phyloP scores from a whole-genome alignment of 2,888 invertebrate genomes.

The Limnephilus lunatus region DNA sequence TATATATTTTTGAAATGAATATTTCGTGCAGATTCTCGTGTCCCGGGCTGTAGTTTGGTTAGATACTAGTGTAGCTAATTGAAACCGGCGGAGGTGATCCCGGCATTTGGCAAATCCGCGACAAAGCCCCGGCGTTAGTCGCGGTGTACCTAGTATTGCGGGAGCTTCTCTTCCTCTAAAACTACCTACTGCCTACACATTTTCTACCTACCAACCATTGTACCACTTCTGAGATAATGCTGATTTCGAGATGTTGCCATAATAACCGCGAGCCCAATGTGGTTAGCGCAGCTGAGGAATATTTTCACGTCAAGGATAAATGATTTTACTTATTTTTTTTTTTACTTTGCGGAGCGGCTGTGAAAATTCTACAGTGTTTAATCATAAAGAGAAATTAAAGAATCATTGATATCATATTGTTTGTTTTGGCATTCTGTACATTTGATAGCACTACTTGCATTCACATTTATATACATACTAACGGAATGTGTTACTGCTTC shows the following conservation, averaged over 20 bases:
- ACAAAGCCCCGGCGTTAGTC: conserved; percentile 51
- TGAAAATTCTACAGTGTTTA: neutral
- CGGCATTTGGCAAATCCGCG: conserved; percentile 54
- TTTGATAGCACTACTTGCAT: neutral
- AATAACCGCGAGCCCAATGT: neutral
- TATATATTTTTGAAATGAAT: neutral
- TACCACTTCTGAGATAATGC: neutral
- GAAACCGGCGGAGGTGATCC: conserved; percentile 53
- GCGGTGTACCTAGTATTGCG: conserved; percentile 16
- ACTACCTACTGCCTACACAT: neutral
- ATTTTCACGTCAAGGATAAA: neutral
- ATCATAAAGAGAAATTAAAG: too few species aligned
- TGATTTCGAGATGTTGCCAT: neutral
- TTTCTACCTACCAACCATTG: neutral
- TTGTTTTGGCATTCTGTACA: too few species aligned
- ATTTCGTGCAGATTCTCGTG: neutral
- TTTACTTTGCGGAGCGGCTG: neutral
- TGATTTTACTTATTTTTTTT: too few species aligned
- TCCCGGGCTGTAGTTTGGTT: neutral
- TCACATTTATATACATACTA: neutral
- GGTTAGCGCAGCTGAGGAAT: neutral
- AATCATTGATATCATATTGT: neutral
- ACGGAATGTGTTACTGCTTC: neutral
- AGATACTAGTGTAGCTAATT: conserved; percentile 47
- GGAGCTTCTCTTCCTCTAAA: neutral